A percentile compares a stretch with the other conserved stretches of the same genome.
These are phyloP conservation scores for Dinothrombium tinctorium DNA, from an alignment of 1,140 invertebrate genomes.

Conservation along the genomic window DNA sequence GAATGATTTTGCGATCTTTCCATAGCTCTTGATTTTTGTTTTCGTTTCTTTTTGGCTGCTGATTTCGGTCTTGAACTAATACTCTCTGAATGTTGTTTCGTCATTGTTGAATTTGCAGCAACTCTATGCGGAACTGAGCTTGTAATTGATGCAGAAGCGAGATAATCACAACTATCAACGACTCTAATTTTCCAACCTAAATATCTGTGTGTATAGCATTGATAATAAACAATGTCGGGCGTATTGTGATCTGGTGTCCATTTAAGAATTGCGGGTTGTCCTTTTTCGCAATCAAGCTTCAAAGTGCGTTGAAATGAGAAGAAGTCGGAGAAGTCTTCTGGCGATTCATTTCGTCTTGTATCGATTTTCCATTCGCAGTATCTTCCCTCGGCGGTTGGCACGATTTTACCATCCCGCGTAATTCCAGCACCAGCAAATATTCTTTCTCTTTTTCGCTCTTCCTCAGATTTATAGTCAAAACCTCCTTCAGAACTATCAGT, in stretches of 20 bases:
- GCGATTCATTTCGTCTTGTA: constrained; percentile 33
- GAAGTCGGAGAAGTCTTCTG: neutral
- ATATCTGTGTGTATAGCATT: constrained; percentile 67
- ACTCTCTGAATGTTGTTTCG: too few relatives aligned
- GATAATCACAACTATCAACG: constrained; percentile 2
- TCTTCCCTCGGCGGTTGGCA: constrained; percentile 38
- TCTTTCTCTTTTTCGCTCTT: constrained; percentile 1
- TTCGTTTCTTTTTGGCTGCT: too few relatives aligned
- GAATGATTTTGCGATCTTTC: too few relatives aligned
- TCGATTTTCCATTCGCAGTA: constrained; percentile 46
- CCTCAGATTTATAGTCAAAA: constrained; percentile 45
- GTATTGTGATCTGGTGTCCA: constrained; percentile 69
- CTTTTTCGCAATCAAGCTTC: constrained; percentile 48
- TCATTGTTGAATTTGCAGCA: neutral
- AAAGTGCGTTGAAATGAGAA: constrained; percentile 48
- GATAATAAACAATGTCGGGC: constrained; percentile 75
- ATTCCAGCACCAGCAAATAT: constrained; percentile 15
- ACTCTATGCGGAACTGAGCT: neutral
- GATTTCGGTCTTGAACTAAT: too few relatives aligned
- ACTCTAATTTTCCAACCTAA: constrained; percentile 68
- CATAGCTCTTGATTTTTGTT: too few relatives aligned
- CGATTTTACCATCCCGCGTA: constrained; percentile 48
- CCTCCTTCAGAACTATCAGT: constrained; percentile 76
- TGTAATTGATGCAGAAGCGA: constrained; percentile 3
- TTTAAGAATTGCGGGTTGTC: constrained; percentile 46